Base-by-base conservation (phyloP, 1,140 invertebrate genomes). In the Sarcophaga bullata region DNA sequence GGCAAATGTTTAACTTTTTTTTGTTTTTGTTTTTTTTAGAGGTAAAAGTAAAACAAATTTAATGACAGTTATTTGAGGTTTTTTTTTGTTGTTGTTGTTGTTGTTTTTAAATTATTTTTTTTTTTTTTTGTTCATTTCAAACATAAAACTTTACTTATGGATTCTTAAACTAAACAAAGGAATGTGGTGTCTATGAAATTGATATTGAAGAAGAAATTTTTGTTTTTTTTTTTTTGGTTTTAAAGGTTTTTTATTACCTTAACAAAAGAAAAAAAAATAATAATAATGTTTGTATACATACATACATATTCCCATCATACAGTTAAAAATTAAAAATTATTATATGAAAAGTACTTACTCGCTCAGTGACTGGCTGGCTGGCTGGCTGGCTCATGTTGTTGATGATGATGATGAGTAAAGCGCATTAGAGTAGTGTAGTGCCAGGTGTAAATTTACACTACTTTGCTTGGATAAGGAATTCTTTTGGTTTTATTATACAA, bases 391-490 rank as follows among this genome's bases (percentile, higher is more conserved):
- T 37, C 25, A 37, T 37, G 25, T 37, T 37, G 25, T 37, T 37
- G 25, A 2, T 37, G 25, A 37, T 37, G 25, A 37, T 37, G 25
- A 37, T 37, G 25, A 37, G 25, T 37, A 37, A 4, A 37, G 25
- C 4, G 25, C 25, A n/a, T n/a, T 4, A 37, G 25, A 37, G 25
- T n/a, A n/a, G n/a, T n/a, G n/a, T n/a, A n/a, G n/a, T n/a, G 1
- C 62, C 62, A 68, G 62, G 62, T 68, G 62, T 68, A 68, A 68
- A 68, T 68, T 68, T 25, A 68, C 62, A 68, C n/a, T 37, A 37
- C 1, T 68, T 68, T 68, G 62, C 62, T 68, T 17, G 19, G 62
- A 6, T 68, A 7, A 68, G 62, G 62, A 68, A 19, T 68, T 68
- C 17, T 68, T 9, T 58, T 62, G 25, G 25, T n/a, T 62, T 62